Conservation (phyloP, 2,888 invertebrate genomes). For the Troides helena region DNA sequence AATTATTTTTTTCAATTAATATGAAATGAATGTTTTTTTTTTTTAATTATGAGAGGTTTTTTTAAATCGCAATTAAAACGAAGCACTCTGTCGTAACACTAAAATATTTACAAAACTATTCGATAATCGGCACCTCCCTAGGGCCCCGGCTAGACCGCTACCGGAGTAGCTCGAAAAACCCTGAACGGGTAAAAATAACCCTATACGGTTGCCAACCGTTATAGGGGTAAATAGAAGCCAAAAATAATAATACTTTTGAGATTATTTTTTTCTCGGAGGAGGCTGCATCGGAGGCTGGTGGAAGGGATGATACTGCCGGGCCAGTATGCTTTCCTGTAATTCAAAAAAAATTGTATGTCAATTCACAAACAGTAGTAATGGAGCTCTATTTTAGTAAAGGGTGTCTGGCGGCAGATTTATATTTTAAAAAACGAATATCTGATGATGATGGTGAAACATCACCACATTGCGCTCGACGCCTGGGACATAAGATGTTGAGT, state of each 20-base stretch:
- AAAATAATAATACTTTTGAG: constrained; percentile 34
- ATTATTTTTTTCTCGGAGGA: constrained; percentile 59
- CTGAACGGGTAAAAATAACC: constrained; percentile 46
- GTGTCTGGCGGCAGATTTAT: too few species aligned
- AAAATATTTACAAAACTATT: constrained; percentile 30
- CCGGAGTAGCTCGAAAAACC: constrained; percentile 36
- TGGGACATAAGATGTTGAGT: too few species aligned
- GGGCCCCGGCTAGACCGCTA: constrained; percentile 14
- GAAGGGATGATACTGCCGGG: constrained; percentile 70
- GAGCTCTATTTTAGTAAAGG: too few species aligned
- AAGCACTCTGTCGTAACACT: constrained; percentile 22
- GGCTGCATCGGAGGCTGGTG: constrained; percentile 71
- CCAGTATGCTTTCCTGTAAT: constrained; percentile 64
- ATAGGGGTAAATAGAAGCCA: constrained; percentile 51
- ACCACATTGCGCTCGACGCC: too few species aligned
- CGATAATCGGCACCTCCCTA: constrained; percentile 22
- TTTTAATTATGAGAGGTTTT: neutral
- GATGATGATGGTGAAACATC: too few species aligned
- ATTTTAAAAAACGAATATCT: too few species aligned
- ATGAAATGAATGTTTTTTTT: neutral
- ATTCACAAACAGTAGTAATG: too few species aligned
- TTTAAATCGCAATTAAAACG: neutral
- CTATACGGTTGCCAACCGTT: constrained; percentile 55
- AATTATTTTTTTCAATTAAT: neutral
- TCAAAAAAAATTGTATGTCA: constrained; percentile 7